Conservation (phyloP, 2,888 invertebrate species). For the Hirtodrosophila duncani region DNA sequence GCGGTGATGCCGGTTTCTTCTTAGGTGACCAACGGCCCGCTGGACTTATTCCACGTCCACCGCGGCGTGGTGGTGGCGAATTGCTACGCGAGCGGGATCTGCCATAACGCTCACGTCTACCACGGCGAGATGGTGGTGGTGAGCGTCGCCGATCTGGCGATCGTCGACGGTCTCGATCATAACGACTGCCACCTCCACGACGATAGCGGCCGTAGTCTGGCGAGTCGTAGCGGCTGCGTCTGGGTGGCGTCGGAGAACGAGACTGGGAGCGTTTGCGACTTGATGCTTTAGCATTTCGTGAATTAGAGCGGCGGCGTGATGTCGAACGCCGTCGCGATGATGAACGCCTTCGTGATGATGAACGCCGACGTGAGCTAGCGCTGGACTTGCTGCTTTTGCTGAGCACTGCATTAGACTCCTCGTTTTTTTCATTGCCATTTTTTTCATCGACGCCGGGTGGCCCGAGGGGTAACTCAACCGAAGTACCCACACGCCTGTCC, state of each 20-base stretch:
- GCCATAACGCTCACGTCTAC: constrained; percentile 56
- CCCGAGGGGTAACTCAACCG: constrained; percentile 65
- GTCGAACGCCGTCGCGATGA: constrained; percentile 37
- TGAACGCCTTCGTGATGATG: constrained; percentile 53
- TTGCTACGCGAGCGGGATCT: constrained; percentile 71
- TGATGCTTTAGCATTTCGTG: constrained; percentile 57
- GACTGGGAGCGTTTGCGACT: constrained; percentile 73
- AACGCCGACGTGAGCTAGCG: constrained; percentile 55
- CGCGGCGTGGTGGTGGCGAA: constrained; percentile 59
- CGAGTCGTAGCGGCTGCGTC: constrained; percentile 70
- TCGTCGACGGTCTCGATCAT: constrained; percentile 54
- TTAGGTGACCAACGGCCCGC: constrained; percentile 74
- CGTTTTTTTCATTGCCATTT: constrained; percentile 58
- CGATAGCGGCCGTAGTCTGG: constrained; percentile 71
- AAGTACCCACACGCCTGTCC: constrained; percentile 69
- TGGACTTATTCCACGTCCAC: constrained; percentile 51
- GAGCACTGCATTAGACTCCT: constrained; percentile 23
- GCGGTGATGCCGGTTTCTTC: constrained; percentile 65
- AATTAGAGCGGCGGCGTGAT: constrained; percentile 64
- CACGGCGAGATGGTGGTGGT: constrained; percentile 57
- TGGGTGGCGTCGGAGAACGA: constrained; percentile 72
- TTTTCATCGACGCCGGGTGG: constrained; percentile 75
- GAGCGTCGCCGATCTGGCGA: constrained; percentile 70
- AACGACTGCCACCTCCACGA: too few species aligned
- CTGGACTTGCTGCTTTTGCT: constrained; percentile 40